Evolutionary conservation across 2,888 invertebrate genomes (phyloP).

Genomic region (Hofmannophila pseudospretella): DNA sequence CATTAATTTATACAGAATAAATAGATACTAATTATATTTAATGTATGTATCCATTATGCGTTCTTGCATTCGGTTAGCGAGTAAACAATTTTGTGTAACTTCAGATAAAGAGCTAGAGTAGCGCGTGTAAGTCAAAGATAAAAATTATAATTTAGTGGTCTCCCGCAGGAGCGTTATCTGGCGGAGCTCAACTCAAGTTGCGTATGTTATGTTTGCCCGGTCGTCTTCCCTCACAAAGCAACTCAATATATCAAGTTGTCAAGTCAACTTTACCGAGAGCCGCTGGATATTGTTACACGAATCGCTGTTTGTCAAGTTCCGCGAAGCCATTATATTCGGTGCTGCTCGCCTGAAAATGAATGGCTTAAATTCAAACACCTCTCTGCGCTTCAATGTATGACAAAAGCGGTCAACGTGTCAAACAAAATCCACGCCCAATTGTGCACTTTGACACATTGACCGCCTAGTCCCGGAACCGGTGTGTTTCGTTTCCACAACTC

Average conservation of each 20-base stretch:
- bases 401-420: background rate
- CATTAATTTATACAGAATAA: too few species aligned
- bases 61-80: slow-evolving; percentile 4
- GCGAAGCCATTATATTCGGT: slow-evolving; percentile 40
- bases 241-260: slow-evolving; percentile 70
- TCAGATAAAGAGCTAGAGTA: slow-evolving; percentile 35
- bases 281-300: slow-evolving; percentile 49
- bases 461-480: too few species aligned
- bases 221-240: slow-evolving; percentile 58
- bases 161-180: slow-evolving; percentile 50
- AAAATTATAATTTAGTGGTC: slow-evolving; percentile 59
- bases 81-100: slow-evolving; percentile 20
- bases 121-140: slow-evolving; percentile 48
- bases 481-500: background rate
- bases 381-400: background rate
- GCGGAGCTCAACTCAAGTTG: slow-evolving; percentile 24
- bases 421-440: too few species aligned
- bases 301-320: slow-evolving; percentile 57
- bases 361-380: slow-evolving; percentile 21
- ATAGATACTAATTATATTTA: too few species aligned
- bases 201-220: slow-evolving; percentile 59
- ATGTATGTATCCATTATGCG: too few species aligned
- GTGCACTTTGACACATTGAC: too few species aligned
- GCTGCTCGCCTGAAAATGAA: slow-evolving; percentile 22
- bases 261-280: slow-evolving; percentile 47